Percentiles rank a stretch among this genome's conserved stretches.
These are phyloP conservation scores for Nomada fucata DNA, from an alignment of 2,888 invertebrate genomes.

Conservation along the genomic window DNA sequence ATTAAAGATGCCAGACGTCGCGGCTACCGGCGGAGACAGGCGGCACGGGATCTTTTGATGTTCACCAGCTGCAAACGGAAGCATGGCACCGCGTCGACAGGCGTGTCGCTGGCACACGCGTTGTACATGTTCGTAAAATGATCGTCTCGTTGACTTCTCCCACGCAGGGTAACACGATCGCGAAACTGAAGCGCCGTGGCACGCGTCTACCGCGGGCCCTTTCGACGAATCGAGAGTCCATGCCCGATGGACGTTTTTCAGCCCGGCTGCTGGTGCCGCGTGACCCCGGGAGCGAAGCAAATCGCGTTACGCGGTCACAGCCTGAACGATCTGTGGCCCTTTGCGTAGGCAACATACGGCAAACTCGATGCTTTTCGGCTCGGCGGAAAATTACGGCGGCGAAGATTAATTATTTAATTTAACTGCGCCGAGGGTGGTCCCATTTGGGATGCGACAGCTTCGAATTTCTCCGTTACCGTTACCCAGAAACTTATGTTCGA, in stretches of 20 bases:
- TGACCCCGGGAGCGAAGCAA: constrained; percentile 29
- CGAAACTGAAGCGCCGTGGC: neutral
- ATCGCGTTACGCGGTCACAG: constrained; percentile 27
- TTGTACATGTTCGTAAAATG: constrained; percentile 29
- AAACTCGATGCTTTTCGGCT: neutral
- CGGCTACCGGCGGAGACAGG: neutral
- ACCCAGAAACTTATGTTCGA: no score
- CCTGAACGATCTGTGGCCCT: neutral
- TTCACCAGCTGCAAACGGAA: constrained; percentile 49
- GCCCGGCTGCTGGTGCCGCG: constrained; percentile 21
- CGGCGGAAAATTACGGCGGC: no score
- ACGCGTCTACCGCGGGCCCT: constrained; percentile 24
- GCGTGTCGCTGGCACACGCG: constrained; percentile 27
- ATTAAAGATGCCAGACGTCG: constrained; percentile 46
- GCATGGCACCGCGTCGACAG: constrained; percentile 36
- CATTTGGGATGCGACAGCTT: no score
- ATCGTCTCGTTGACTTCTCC: constrained; percentile 10
- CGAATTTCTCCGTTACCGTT: no score
- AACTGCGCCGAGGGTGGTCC: no score
- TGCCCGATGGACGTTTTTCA: constrained; percentile 7
- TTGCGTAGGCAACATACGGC: neutral
- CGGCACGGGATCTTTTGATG: constrained; percentile 44
- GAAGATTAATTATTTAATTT: no score
- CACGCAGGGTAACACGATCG: constrained; percentile 32
- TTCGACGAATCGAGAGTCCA: constrained; percentile 31